phyloP scores from a whole-genome alignment of 2,888 invertebrate species.

The Sylvicola cinctus region DNA sequence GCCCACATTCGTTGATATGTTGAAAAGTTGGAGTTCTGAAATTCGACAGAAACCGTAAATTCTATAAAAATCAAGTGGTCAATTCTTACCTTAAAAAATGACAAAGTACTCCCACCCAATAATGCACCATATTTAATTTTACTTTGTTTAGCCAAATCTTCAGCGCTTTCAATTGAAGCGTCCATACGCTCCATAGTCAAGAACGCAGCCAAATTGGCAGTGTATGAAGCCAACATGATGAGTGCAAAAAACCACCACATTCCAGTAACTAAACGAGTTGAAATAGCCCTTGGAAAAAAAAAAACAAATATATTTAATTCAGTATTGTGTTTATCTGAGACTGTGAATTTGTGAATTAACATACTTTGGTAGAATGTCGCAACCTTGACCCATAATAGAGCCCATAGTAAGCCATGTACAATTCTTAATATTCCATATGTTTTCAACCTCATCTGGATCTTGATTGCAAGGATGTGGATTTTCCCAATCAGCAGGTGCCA shows the following conservation, averaged over 20 bases:
- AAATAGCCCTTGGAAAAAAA: slow-evolving; percentile 45
- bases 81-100: slow-evolving; percentile 74
- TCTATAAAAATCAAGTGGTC: no score
- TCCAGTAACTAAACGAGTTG: slow-evolving; percentile 53
- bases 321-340: no score
- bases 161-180: slow-evolving; percentile 69
- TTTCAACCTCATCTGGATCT: slow-evolving; percentile 70
- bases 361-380: slow-evolving; percentile 77
- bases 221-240: slow-evolving; percentile 71
- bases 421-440: slow-evolving; percentile 70
- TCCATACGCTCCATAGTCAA: slow-evolving; percentile 78
- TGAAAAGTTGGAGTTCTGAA: slow-evolving; percentile 44
- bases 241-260: slow-evolving; percentile 71
- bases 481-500: slow-evolving; percentile 81
- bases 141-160: slow-evolving; percentile 79
- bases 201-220: slow-evolving; percentile 86
- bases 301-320: no score
- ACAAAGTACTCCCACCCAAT: slow-evolving; percentile 69
- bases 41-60: no score
- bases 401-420: slow-evolving; percentile 90
- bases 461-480: slow-evolving; percentile 83
- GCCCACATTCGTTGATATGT: slow-evolving; percentile 79
- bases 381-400: slow-evolving; percentile 83
- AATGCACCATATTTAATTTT: slow-evolving; percentile 88
- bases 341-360: no score